These are phyloP conservation scores for Drosophila leontia DNA, from an alignment of 1,140 invertebrate species.

Conservation along the genomic window DNA sequence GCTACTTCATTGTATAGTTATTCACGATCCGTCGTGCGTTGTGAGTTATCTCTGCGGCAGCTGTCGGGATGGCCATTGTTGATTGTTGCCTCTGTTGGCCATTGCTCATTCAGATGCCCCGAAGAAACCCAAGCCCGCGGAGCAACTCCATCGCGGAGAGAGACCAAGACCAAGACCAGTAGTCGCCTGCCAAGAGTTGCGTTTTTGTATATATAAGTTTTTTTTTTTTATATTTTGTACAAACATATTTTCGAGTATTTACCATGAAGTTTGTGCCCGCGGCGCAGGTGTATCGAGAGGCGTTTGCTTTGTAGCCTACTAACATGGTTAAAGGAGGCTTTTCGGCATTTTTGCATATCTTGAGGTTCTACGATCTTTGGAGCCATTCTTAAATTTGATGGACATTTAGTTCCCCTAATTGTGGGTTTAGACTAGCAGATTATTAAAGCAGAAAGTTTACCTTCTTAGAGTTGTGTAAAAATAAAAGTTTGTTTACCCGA, in stretches of 20 bases:
- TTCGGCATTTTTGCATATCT: constrained; percentile 31
- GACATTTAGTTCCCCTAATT: constrained; percentile 7
- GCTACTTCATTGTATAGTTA: constrained; percentile 51
- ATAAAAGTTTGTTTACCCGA: not conserved
- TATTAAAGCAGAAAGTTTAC: too few species aligned
- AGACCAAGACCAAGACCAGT: constrained; percentile 48
- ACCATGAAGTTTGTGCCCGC: not conserved
- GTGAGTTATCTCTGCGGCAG: constrained; percentile 54
- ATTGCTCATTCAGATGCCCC: constrained; percentile 32
- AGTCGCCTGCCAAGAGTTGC: constrained; percentile 42
- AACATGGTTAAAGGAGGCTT: constrained; percentile 45
- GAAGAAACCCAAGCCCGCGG: constrained; percentile 16
- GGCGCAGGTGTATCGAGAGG: constrained; percentile 45
- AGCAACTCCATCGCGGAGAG: constrained; percentile 15
- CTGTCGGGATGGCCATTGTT: constrained; percentile 62
- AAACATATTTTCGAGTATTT: constrained; percentile 7
- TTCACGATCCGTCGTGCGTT: constrained; percentile 66
- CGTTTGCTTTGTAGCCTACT: constrained; percentile 46
- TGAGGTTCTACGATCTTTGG: not conserved
- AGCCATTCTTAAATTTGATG: constrained; percentile 2
- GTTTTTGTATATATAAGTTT: constrained; percentile 15
- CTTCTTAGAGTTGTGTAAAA: not conserved
- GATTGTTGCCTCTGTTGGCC: constrained; percentile 41
- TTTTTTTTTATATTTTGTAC: constrained; percentile 8
- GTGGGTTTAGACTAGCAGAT: not conserved